Percentiles rank a stretch among this genome's conserved stretches.
These are phyloP conservation scores for Sycophila sp. DNA, from an alignment of 1,140 invertebrate species.

Conservation along the genomic window DNA sequence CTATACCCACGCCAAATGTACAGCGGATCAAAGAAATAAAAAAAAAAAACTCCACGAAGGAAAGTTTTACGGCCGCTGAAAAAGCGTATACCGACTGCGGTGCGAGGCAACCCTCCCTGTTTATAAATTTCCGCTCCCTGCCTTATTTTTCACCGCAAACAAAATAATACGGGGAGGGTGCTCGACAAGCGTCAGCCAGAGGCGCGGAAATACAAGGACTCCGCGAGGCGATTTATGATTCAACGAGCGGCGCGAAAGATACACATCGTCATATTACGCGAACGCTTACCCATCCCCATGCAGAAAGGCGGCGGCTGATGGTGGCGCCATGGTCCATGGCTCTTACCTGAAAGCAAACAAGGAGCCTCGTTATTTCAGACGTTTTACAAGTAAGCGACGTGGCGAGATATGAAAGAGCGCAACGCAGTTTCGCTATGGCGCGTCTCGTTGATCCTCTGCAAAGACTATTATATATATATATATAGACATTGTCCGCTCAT, in stretches of 20 bases:
- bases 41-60: not conserved
- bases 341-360: constrained; percentile 14
- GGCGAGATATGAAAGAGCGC: too few species aligned
- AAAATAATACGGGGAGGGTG: constrained; percentile 49
- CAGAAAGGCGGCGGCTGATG: not conserved
- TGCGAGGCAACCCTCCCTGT: not conserved
- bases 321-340: not conserved
- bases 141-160: constrained; percentile 50
- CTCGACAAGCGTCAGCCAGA: not conserved
- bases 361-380: constrained; percentile 12
- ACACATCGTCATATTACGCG: constrained; percentile 6
- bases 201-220: too few species aligned
- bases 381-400: not conserved
- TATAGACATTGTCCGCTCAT: not conserved
- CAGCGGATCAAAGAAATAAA: not conserved
- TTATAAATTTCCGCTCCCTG: constrained; percentile 50
- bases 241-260: not conserved
- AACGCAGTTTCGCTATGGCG: not conserved
- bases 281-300: not conserved
- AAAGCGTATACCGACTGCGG: not conserved
- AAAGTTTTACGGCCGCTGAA: not conserved
- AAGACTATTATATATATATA: too few species aligned
- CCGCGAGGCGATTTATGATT: constrained; percentile 18
- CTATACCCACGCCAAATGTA: not conserved
- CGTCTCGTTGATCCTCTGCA: not conserved